phyloP scores from a whole-genome alignment of 2,113 vertebrate genomes.

The Etheostoma spectabile region DNA sequence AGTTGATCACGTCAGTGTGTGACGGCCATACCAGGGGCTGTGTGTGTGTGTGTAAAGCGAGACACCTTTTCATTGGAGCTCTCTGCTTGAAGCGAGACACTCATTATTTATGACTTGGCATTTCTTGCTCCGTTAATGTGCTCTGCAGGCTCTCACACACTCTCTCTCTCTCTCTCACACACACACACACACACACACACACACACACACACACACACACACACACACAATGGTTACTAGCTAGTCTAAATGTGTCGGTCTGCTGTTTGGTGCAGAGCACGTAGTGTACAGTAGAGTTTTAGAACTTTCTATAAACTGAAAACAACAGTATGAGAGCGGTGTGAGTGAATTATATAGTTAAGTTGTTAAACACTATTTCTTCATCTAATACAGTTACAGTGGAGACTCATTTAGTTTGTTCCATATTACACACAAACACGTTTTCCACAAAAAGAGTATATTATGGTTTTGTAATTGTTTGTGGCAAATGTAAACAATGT shows the following conservation, averaged over 20 bases:
- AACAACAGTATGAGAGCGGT: neutral
- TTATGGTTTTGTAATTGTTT: neutral
- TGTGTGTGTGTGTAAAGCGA: constrained; percentile 58
- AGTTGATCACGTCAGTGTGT: constrained; percentile 24
- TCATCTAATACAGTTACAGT: too few species aligned
- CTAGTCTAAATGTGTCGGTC: too few species aligned
- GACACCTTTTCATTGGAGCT: constrained; percentile 69
- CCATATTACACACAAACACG: too few species aligned
- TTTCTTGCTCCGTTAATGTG: constrained; percentile 59
- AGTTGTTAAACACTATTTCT: neutral
- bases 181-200: neutral
- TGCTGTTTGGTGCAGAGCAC: too few species aligned
- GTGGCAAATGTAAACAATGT: neutral
- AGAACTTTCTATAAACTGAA: too few species aligned
- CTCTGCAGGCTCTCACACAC: constrained; percentile 1
- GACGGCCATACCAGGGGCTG: constrained; percentile 14
- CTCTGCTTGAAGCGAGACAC: constrained; percentile 51
- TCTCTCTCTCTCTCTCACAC: too few species aligned
- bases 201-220: constrained; percentile 17
- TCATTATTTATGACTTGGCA: constrained; percentile 70
- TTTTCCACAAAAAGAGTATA: too few species aligned
- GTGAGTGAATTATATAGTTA: neutral
- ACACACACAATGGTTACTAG: neutral
- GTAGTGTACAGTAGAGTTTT: too few species aligned
- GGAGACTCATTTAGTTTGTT: too few species aligned